phyloP scores from a whole-genome alignment of 2,888 invertebrate species.

The Pristionchus maxplancki region DNA sequence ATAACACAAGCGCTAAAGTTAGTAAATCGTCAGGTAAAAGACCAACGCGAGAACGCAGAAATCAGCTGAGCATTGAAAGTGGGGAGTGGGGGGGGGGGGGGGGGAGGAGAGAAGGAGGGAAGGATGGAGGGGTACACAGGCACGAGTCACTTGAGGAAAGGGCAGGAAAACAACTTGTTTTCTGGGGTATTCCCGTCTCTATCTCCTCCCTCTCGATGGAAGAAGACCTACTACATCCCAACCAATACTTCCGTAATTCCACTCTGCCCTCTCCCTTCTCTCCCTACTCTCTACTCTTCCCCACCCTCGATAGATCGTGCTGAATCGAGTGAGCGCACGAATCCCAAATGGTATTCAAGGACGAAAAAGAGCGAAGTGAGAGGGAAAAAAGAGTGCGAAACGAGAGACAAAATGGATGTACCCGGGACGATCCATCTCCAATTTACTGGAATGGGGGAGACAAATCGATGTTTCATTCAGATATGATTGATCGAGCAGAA shows the following conservation, averaged over 20 bases:
- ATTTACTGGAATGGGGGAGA: background rate
- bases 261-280: background rate
- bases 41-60: background rate
- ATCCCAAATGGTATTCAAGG: conserved; percentile 26
- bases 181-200: conserved; percentile 1
- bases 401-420: background rate
- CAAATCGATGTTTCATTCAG: background rate
- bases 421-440: background rate
- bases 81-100: background rate
- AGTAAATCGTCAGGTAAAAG: background rate
- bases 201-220: background rate
- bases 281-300: background rate
- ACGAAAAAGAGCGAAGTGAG: background rate
- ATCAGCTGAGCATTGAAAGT: background rate
- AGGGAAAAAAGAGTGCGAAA: background rate
- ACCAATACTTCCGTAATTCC: background rate
- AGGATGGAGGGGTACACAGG: background rate
- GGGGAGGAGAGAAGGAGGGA: background rate
- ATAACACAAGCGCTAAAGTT: background rate
- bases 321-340: background rate
- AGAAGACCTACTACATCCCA: background rate
- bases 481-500: conserved; percentile 29
- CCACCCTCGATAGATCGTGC: background rate
- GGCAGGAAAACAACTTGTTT: conserved; percentile 36
- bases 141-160: conserved; percentile 14